These are phyloP conservation scores for Arrhamphus sclerolepis DNA, from an alignment of 2,797 vertebrate genomes.

Conservation along the genomic window DNA sequence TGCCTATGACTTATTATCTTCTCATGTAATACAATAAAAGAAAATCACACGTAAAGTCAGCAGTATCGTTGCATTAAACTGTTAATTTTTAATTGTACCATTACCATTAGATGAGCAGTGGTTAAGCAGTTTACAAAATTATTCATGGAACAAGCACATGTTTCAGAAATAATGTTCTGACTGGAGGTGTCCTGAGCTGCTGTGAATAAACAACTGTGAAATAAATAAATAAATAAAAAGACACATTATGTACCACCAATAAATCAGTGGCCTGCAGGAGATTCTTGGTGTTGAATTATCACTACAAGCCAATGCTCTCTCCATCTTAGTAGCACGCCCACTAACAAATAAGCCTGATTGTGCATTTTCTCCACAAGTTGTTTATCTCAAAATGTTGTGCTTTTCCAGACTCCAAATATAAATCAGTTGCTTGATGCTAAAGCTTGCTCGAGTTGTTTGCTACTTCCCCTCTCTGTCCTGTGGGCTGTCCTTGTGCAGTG, in stretches of 20 bases:
- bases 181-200: slow-evolving; percentile 11
- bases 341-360: slow-evolving; percentile 35
- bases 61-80: slow-evolving; percentile 6
- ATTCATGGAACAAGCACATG: not conserved
- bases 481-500: slow-evolving; percentile 23
- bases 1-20: not conserved
- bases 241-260: slow-evolving; percentile 10
- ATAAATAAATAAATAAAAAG: slow-evolving; percentile 12
- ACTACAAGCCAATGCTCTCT: slow-evolving; percentile 6
- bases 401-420: slow-evolving; percentile 44
- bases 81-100: not conserved
- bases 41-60: not conserved
- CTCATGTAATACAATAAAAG: not conserved
- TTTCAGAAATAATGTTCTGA: not conserved
- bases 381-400: slow-evolving; percentile 34
- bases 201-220: slow-evolving; percentile 24
- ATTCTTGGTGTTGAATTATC: slow-evolving; percentile 35
- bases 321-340: not conserved
- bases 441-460: slow-evolving; percentile 25
- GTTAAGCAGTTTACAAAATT: not conserved
- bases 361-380: slow-evolving; percentile 37
- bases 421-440: slow-evolving; percentile 36
- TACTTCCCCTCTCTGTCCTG: slow-evolving; percentile 13
- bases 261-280: slow-evolving; percentile 34
- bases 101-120: slow-evolving; percentile 3